These are phyloP conservation scores for Andinoacara biseriatus DNA, from an alignment of 2,113 vertebrate genomes.

Conservation along the genomic window DNA sequence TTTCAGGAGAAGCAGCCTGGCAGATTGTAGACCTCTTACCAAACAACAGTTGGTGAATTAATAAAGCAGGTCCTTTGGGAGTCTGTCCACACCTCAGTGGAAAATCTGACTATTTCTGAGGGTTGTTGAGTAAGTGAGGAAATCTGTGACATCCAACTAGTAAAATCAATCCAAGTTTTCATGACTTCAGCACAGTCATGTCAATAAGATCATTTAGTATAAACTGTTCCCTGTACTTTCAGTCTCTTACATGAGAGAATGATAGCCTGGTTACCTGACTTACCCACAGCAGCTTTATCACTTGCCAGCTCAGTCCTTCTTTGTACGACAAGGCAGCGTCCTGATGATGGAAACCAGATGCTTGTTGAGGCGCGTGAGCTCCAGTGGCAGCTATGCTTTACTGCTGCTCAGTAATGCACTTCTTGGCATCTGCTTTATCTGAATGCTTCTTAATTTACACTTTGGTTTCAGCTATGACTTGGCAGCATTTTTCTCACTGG, in stretches of 20 bases:
- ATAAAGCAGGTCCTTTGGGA: neutral
- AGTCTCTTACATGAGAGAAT: neutral
- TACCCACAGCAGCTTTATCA: conserved; percentile 15
- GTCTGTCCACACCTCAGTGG: neutral
- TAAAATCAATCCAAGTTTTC: neutral
- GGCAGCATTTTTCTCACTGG: neutral
- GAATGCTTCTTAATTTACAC: neutral
- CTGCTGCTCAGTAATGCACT: conserved; percentile 6
- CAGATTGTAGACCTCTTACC: neutral
- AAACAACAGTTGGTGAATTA: neutral
- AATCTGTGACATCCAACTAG: neutral
- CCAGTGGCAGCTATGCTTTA: neutral
- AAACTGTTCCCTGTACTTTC: neutral
- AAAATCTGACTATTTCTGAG: neutral
- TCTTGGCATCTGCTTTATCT: conserved; percentile 29
- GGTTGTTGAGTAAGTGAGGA: neutral
- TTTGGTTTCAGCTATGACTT: conserved; percentile 1
- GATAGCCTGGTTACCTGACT: conserved; percentile 2
- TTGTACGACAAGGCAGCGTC: neutral
- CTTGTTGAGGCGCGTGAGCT: neutral
- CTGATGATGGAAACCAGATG: conserved; percentile 44
- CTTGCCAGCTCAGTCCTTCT: conserved; percentile 3
- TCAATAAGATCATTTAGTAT: neutral
- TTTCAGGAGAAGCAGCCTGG: neutral
- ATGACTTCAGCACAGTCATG: neutral